Evolutionary conservation across 1,140 invertebrate genomes (phyloP).

Genomic region (Teleogryllus occipitalis): DNA sequence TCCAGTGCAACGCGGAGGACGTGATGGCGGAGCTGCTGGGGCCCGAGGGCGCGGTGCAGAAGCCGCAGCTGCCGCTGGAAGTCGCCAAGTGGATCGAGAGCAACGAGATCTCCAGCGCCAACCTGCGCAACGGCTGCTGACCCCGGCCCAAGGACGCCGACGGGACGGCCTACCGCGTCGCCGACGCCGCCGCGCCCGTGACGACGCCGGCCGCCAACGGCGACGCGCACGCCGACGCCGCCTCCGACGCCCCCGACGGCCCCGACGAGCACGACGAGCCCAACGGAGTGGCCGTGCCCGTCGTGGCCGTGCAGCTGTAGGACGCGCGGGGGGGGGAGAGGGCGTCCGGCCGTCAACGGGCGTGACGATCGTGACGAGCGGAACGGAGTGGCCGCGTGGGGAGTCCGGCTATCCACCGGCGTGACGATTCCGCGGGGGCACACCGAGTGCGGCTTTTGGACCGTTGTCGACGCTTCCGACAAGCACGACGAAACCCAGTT

Average conservation of each 20-base stretch:
- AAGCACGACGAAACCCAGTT: no score
- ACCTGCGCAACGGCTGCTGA: conserved; percentile 41
- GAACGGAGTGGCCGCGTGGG: no score
- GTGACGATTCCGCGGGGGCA: no score
- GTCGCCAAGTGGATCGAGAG: conserved; percentile 53
- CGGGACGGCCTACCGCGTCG: neutral
- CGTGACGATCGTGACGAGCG: no score
- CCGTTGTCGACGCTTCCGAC: no score
- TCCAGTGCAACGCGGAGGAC: conserved; percentile 57
- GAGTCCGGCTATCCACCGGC: no score
- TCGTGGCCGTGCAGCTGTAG: neutral
- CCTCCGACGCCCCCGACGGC: neutral
- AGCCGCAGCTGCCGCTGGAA: conserved; percentile 48
- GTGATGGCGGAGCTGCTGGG: conserved; percentile 33
- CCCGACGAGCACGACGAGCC: neutral
- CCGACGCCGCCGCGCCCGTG: neutral
- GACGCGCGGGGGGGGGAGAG: no score
- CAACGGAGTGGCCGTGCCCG: neutral
- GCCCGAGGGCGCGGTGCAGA: conserved; percentile 36
- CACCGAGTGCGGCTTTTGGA: no score
- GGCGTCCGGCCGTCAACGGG: no score
- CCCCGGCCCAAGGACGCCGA: conserved; percentile 11
- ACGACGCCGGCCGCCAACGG: neutral
- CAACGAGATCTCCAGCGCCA: conserved; percentile 58
- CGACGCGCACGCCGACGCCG: neutral